Evolutionary conservation across 2,888 invertebrate genomes (phyloP).

Genomic region (Kuschelorhynchus macadamiae): DNA sequence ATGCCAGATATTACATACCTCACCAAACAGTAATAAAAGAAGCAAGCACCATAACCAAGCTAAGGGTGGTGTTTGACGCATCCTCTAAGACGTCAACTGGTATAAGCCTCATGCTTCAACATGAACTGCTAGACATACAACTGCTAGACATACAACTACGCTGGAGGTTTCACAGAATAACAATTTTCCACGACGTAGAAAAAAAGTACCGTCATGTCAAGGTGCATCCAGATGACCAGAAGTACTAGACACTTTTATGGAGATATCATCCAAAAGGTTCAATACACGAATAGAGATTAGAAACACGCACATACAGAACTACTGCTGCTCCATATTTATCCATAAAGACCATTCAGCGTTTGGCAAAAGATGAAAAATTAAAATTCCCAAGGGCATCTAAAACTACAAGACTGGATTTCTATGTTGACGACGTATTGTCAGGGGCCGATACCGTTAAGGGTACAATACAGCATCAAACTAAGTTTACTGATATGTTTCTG

Average conservation of each 20-base stretch:
- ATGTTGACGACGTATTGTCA: not conserved
- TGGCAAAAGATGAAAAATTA: no score
- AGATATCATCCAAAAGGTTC: not conserved
- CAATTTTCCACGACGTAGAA: not conserved
- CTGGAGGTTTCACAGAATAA: not conserved
- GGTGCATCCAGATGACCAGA: constrained; percentile 1
- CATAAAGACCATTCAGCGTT: no score
- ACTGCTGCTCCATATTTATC: no score
- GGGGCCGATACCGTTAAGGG: not conserved
- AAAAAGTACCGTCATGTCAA: constrained; percentile 1
- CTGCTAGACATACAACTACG: not conserved
- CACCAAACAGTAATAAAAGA: not conserved
- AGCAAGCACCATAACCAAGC: not conserved
- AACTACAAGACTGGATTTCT: no score
- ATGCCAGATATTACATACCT: not conserved
- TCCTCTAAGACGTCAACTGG: constrained; percentile 1
- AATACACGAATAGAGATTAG: not conserved
- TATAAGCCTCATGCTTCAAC: not conserved
- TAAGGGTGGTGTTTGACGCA: constrained; percentile 7
- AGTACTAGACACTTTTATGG: not conserved
- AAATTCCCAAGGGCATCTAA: no score
- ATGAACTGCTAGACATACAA: not conserved
- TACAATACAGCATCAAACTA: not conserved
- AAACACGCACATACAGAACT: no score
- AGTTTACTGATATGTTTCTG: not conserved